Evolutionary conservation across 2,113 vertebrate genomes (phyloP).

Genomic region (pig (Sus scrofa)): T2T-Sscrofa CM000818.6:90770501-90771000

Average conservation of each 20-base stretch:
- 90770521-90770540: not conserved
- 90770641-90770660: not conserved
- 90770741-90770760: not conserved
- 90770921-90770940: not conserved
- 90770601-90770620: not conserved
- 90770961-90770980: not conserved
- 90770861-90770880: not conserved
- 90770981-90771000: not conserved
- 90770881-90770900: not conserved
- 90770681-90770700: not conserved
- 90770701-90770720: not conserved
- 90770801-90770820: accelerated
- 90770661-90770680: not conserved
- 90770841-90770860: not conserved
- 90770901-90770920: not conserved
- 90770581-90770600: not conserved
- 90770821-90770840: not conserved
- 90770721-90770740: not conserved
- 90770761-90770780: not conserved
- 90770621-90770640: not conserved
- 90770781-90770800: not conserved
- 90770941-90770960: not conserved
- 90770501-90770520: not conserved
- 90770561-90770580: not conserved
- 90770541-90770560: not conserved